Base-by-base conservation (phyloP, 2,888 invertebrate genomes). In the Temnothorax rugatulus region DNA sequence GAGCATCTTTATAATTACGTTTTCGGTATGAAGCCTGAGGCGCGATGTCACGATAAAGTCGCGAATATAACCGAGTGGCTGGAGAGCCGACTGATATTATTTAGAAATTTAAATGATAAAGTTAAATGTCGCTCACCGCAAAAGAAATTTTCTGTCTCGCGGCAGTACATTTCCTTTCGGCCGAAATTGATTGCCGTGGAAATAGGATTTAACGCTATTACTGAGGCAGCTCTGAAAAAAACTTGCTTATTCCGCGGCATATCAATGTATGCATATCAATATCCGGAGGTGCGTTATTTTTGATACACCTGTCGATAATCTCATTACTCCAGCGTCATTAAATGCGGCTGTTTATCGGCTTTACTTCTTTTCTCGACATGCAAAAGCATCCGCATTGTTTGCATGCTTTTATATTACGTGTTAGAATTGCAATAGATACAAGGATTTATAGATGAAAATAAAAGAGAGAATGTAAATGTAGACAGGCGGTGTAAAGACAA, bases 51-150 rank as follows among this genome's bases (percentile, higher is more conserved):
- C 57, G 77, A 68, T 57, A 79, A 79, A 79, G 38, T 15, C 47
- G 25, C 79, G 15, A 57, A 44, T 29, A 29, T 64, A 76, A 77
- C 9, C 54, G 44, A 66, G 76, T n/a, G 68, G 38, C 54, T 21
- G 63, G 47, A 50, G 63, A 64, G 47, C 25, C 44, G 41, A 13
- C 63, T 66, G 76, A 66, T 76, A 57, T 57, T 68, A 68, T 76
- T 76, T 68, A 77, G 21, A 77, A 77, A 77, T 66, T 77, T 77
- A 25, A 68, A 68, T 77, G 66, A 76, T 50, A 76, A 76, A 64
- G 50, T 38, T 61, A 75, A 61, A 61, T 21, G 21, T 2, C 41
- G 21, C 21, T 64, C 18, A 4, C 13, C 47, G 34, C 47, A n/a
- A 64, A 76, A 68, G 52, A 57, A 77, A 68, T 68, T 57, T 57